Evolutionary conservation across 2,797 vertebrate species (phyloP).

Genomic region (Sciurus carolinensis): DNA sequence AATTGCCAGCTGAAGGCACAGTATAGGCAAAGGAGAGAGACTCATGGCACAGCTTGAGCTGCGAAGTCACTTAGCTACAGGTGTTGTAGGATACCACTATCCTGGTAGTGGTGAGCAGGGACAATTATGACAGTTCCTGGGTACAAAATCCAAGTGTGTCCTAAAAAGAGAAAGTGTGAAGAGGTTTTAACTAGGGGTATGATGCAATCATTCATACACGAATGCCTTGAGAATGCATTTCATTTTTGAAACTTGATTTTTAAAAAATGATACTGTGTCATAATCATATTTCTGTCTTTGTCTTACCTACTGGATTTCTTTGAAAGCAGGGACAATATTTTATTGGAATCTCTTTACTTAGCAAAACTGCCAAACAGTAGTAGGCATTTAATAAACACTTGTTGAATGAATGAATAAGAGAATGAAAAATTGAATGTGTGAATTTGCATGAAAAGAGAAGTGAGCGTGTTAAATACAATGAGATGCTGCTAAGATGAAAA

Average conservation of each 20-base stretch:
- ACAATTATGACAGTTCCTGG: background rate
- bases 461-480: background rate
- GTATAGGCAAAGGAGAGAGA: background rate
- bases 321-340: background rate
- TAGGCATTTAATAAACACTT: conserved; percentile 5
- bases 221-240: background rate
- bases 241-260: conserved; percentile 25
- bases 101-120: too few species aligned
- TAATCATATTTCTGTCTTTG: background rate
- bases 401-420: background rate
- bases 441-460: background rate
- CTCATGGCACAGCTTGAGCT: background rate
- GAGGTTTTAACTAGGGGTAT: background rate
- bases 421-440: background rate
- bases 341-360: background rate
- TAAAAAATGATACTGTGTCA: background rate
- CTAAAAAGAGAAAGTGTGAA: background rate
- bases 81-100: background rate
- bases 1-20: background rate
- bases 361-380: background rate
- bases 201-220: background rate
- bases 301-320: background rate
- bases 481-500: background rate
- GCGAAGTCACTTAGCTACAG: background rate
- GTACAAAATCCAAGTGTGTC: background rate